These are phyloP conservation scores for Idaea dimidiata DNA, from an alignment of 2,888 invertebrate genomes.

Conservation along the genomic window DNA sequence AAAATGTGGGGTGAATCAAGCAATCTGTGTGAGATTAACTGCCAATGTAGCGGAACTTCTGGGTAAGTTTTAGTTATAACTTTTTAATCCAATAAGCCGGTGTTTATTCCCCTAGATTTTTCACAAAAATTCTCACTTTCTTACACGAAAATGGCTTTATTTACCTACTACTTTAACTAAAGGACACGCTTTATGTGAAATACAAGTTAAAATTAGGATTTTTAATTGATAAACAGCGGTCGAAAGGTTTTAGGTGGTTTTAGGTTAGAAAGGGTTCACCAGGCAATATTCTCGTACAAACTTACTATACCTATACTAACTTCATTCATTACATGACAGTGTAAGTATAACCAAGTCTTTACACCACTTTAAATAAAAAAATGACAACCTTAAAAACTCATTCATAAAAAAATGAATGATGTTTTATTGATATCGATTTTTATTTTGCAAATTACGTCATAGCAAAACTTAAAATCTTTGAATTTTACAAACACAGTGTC, in stretches of 20 bases:
- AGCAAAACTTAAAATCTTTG: too few species aligned
- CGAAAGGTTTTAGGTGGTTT: neutral
- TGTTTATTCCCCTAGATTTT: neutral
- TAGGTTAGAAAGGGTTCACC: neutral
- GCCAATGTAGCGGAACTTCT: conserved; percentile 55
- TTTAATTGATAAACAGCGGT: neutral
- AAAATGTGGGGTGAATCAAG: conserved; percentile 73
- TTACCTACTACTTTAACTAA: neutral
- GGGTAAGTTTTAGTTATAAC: conserved; percentile 51
- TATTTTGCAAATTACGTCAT: too few species aligned
- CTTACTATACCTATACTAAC: neutral
- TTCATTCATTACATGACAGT: too few species aligned
- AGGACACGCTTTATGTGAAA: neutral
- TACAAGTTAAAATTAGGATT: neutral
- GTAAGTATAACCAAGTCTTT: too few species aligned
- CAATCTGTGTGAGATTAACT: conserved; percentile 64
- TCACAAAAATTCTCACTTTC: neutral
- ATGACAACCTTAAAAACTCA: too few species aligned
- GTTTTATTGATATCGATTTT: too few species aligned
- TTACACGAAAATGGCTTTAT: neutral
- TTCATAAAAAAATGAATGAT: too few species aligned
- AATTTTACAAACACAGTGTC: too few species aligned
- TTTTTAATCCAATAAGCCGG: neutral
- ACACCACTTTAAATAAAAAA: too few species aligned
- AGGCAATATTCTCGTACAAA: neutral